Evolutionary conservation across 2,113 vertebrate species (phyloP), one percentile per base, ranked within the genome.

Genomic region (Larimichthys polyactis): DNA sequence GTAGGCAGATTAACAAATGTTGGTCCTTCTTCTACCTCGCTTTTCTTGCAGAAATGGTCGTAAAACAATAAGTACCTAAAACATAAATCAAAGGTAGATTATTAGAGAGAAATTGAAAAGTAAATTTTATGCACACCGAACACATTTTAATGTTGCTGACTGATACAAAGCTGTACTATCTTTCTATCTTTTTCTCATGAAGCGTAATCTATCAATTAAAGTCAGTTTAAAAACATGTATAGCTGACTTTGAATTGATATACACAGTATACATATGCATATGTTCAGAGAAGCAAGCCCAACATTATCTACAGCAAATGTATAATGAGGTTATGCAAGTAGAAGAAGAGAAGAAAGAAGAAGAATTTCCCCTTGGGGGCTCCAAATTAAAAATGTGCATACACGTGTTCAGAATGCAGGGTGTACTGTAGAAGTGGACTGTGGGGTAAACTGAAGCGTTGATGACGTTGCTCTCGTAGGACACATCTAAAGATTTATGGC

Each of bases 401-500:
- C 2, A 2, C 59, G 46, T 27, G 48, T 54, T 69, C 16, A 65
- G 20, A 27, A 5, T 24, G 19, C 51, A 59, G 12, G 8, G 4
- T 69, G 55, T 27, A 27, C 27, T 27, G 27, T 46, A 14, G 15
- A 48, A 46, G 4, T 51, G 11, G 43, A 67, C 46, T 14, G 17
- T 15, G 11, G 6, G 16, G 8, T 46, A 22, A 55, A 64, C 15
- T 6, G 54, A 11, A 44, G 44, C 22, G 11, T 20, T 14, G 16
- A 19, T 40, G 32, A 77, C n/a, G 36, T 55, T 71, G 17, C 24
- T 71, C 24, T 78, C 68, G 24, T 68, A 19, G 60, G 49, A 63
- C 27, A 83, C 15, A 75, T 70, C 46, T 46, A 36, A 74, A 64
- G 76, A 83, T 79, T 60, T 54, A 66, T 22, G 32, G 27, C 17